These are phyloP conservation scores for Ischnus inquisitorius DNA, from an alignment of 2,888 invertebrate species.

Conservation along the genomic window DNA sequence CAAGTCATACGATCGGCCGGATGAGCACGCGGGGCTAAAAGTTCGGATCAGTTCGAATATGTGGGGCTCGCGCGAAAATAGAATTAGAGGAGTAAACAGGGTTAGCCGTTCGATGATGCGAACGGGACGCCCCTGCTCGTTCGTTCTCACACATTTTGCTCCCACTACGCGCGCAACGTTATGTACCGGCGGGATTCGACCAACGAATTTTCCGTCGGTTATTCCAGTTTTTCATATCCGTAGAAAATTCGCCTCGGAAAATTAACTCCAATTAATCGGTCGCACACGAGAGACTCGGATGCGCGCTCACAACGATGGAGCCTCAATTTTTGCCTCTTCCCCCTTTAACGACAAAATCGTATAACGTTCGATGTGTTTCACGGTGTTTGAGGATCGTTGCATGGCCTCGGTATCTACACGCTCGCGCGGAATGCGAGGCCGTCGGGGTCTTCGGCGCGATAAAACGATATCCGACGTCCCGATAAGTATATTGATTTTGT, in stretches of 20 bases:
- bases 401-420: background rate
- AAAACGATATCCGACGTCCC: background rate
- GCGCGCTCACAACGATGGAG: background rate
- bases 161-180: conserved; percentile 11
- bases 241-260: conserved; percentile 79
- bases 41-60: conserved; percentile 17
- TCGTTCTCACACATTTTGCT: conserved; percentile 48
- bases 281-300: conserved; percentile 17
- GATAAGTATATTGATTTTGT: background rate
- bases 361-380: conserved; percentile 47
- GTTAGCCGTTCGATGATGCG: conserved; percentile 81
- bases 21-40: conserved; percentile 54
- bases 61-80: conserved; percentile 81
- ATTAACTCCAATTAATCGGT: conserved; percentile 80
- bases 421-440: background rate
- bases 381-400: background rate
- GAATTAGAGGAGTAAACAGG: conserved; percentile 82
- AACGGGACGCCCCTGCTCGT: conserved; percentile 60
- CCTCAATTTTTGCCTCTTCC: conserved; percentile 30
- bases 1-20: conserved; percentile 81
- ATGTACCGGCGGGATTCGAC: background rate
- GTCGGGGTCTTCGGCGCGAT: background rate
- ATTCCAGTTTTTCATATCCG: conserved; percentile 80
- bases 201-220: conserved; percentile 65
- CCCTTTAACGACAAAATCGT: conserved; percentile 18